Evolutionary conservation across 2,888 invertebrate species (phyloP), one percentile per base, ranked within the genome.

Genomic region (Odontocerum albicorne): DNA sequence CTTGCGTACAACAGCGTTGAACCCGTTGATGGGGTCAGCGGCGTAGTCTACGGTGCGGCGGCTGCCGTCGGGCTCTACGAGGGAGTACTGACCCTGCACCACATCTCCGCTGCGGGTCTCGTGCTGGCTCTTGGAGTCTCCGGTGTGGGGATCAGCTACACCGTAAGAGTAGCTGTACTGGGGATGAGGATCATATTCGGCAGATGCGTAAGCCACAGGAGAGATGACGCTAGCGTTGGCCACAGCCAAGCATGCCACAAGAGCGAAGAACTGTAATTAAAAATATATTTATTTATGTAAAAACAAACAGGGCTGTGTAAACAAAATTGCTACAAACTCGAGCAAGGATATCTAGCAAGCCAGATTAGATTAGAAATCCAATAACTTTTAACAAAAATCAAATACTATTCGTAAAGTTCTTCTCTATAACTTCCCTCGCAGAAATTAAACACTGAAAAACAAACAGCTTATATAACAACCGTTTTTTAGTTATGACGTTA

Each of bases 1-100:
- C 55, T 65, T 66, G 60, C 64, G 66, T 1, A 70, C 70, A 16
- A 69, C 68, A 38, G 70, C 70, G 62, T 69, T 70, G 65, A 70
- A 70, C 42, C 70, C 69, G 57, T 68, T 66, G 54, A 67, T 40
- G 56, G 77, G 74, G 64, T 77, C 78, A 13, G 80, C 79, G 40
- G 75, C 69, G 68, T 81, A 81, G 67, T 80, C 79, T 0, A 81
- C 80, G 39, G 71, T 76, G 53, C 80, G 74, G 64, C 72, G 74
- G 59, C 75, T 79, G 64, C 80, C 80, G 61, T 81, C 81, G 19
- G 81, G 63, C 42, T 81, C 80, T 17, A 72, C 67, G 43, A 81
- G 69, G 31, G 79, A 79, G 72, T 80, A 80, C 65, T 77, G 77
- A 55, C 80, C 81, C 61, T 70, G 66, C 20, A 81, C 81, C 21